phyloP scores from a whole-genome alignment of 2,888 invertebrate genomes.

The Pecten maximus region DNA sequence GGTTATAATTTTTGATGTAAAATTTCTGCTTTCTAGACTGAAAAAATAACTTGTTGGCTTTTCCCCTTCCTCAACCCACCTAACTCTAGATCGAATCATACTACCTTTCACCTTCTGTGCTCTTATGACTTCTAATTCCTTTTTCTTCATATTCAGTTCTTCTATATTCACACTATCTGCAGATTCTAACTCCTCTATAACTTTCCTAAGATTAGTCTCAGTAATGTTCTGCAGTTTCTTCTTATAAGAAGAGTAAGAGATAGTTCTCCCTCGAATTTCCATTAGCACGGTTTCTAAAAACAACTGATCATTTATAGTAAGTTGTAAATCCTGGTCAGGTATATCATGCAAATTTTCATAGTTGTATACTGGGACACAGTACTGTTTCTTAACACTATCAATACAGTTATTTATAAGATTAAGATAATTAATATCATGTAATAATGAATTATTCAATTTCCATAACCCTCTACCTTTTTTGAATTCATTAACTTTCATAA shows the following conservation, averaged over 20 bases:
- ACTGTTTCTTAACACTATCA: slow-evolving; percentile 31
- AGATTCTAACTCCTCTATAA: neutral
- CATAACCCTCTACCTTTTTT: slow-evolving; percentile 42
- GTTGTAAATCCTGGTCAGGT: slow-evolving; percentile 35
- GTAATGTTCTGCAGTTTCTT: slow-evolving; percentile 36
- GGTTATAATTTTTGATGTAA: too few relatives aligned
- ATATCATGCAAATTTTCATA: slow-evolving; percentile 41
- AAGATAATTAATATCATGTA: slow-evolving; percentile 40
- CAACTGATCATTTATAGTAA: slow-evolving; percentile 47
- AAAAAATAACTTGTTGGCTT: too few relatives aligned
- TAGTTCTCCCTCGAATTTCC: slow-evolving; percentile 42
- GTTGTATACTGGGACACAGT: slow-evolving; percentile 43
- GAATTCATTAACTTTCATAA: slow-evolving; percentile 28
- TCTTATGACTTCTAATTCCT: neutral
- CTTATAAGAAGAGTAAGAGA: slow-evolving; percentile 35
- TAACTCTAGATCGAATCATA: slow-evolving; percentile 38
- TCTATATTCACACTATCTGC: neutral
- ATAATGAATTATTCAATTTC: slow-evolving; percentile 48
- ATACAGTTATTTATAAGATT: slow-evolving; percentile 37
- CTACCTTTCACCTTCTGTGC: slow-evolving; percentile 23
- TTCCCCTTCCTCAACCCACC: slow-evolving; percentile 39
- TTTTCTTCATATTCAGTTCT: slow-evolving; percentile 10
- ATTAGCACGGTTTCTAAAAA: slow-evolving; percentile 13
- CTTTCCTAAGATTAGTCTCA: slow-evolving; percentile 2
- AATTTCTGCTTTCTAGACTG: too few relatives aligned